phyloP scores from a whole-genome alignment of 1,140 invertebrate genomes.

The Drosophila guanche region DNA sequence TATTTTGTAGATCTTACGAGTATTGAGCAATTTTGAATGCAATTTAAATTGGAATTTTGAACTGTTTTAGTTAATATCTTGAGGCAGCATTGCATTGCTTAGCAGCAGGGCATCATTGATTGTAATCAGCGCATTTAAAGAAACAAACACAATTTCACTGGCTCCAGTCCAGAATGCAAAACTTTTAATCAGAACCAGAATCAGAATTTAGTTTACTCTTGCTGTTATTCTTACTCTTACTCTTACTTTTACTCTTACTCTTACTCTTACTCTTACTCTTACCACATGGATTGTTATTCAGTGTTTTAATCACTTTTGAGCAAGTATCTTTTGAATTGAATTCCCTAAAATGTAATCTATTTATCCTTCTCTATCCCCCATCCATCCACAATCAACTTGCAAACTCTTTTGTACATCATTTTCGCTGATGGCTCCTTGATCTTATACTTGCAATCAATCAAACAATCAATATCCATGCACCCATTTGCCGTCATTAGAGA shows the following conservation, averaged over 20 bases:
- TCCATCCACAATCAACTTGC: slow-evolving; percentile 12
- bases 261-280: too few relatives aligned
- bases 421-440: slow-evolving; percentile 12
- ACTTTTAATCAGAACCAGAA: slow-evolving; percentile 35
- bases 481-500: slow-evolving; percentile 38
- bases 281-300: slow-evolving; percentile 15
- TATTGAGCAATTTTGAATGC: slow-evolving; percentile 55
- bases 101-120: slow-evolving; percentile 7
- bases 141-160: slow-evolving; percentile 71
- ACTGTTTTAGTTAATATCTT: slow-evolving; percentile 2
- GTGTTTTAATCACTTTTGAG: slow-evolving; percentile 32
- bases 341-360: slow-evolving; percentile 57
- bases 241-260: too few relatives aligned
- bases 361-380: slow-evolving; percentile 53
- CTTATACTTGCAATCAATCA: slow-evolving; percentile 14
- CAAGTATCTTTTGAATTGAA: slow-evolving; percentile 41
- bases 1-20: slow-evolving; percentile 34
- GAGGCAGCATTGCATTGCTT: slow-evolving; percentile 9
- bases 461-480: slow-evolving; percentile 34
- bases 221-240: too few relatives aligned
- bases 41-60: slow-evolving; percentile 32
- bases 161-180: slow-evolving; percentile 21
- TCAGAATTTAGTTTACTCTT: slow-evolving; percentile 9
- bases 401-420: slow-evolving; percentile 11
- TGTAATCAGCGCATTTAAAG: slow-evolving; percentile 40